Conservation (phyloP, 2,113 vertebrate species). For the Elachura formosa region DNA sequence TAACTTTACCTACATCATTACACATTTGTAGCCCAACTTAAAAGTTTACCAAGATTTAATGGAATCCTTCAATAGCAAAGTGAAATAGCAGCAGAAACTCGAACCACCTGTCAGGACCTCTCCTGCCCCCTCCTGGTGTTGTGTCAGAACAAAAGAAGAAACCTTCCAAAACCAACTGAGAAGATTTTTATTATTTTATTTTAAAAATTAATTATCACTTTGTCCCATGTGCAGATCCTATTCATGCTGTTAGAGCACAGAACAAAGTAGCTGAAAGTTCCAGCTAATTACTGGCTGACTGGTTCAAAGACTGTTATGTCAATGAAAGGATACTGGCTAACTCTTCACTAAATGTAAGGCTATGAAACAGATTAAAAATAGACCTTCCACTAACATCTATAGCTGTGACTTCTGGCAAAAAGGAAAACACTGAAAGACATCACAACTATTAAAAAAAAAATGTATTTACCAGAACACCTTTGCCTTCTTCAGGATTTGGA, state of each 20-base stretch:
- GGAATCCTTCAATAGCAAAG: background rate
- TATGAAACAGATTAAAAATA: background rate
- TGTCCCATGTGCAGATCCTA: background rate
- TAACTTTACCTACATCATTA: background rate
- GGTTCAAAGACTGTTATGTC: background rate
- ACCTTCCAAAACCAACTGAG: background rate
- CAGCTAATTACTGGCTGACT: background rate
- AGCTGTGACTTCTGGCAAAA: background rate
- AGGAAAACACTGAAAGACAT: background rate
- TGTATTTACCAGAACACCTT: slow-evolving; percentile 88
- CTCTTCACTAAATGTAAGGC: background rate
- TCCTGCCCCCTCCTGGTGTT: background rate
- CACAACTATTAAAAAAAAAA: background rate
- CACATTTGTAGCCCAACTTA: background rate
- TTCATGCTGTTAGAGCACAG: background rate
- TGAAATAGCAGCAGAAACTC: background rate
- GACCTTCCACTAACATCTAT: background rate
- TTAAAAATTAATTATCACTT: background rate
- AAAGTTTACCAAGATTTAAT: background rate
- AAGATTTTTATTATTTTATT: background rate
- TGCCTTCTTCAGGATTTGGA: slow-evolving; percentile 96
- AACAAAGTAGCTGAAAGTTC: background rate
- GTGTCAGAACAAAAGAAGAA: background rate
- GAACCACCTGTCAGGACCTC: background rate
- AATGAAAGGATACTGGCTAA: background rate